phyloP scores from a whole-genome alignment of 2,113 vertebrate genomes.

The Strigops habroptila region DNA sequence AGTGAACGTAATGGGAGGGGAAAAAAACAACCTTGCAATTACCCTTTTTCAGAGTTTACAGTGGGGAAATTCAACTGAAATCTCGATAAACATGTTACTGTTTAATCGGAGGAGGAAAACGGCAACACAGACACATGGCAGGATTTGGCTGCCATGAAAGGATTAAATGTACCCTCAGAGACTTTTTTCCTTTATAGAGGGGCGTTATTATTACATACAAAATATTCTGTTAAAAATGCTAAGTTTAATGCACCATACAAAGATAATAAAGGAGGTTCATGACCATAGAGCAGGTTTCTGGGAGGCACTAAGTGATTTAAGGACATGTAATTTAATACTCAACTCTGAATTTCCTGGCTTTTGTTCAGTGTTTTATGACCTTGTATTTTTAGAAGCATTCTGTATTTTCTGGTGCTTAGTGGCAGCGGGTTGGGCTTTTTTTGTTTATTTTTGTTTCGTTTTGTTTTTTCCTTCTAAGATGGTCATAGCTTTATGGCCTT shows the following conservation, averaged over 20 bases:
- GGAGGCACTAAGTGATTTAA: not conserved
- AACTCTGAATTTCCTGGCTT: constrained; percentile 45
- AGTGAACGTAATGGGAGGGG: not conserved
- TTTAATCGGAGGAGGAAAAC: constrained; percentile 56
- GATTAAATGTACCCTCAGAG: constrained; percentile 26
- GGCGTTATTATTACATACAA: constrained; percentile 16
- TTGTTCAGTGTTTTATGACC: constrained; percentile 36
- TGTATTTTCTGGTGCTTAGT: constrained; percentile 17
- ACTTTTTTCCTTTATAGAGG: not conserved
- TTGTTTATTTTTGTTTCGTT: not conserved
- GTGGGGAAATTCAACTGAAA: constrained; percentile 50
- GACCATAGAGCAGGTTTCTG: not conserved
- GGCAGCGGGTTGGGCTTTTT: not conserved
- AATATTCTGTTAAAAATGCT: not conserved
- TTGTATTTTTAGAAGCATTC: constrained; percentile 55
- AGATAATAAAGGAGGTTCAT: not conserved
- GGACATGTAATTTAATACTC: constrained; percentile 25
- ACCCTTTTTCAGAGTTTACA: constrained; percentile 15
- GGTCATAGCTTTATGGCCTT: not conserved
- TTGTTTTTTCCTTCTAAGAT: not conserved
- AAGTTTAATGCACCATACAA: not conserved
- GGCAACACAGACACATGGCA: constrained; percentile 35
- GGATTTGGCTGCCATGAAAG: constrained; percentile 47
- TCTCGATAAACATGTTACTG: constrained; percentile 51
- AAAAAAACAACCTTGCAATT: constrained; percentile 10